Conservation (phyloP, 1,140 invertebrate genomes). For the Caenorhabditis brenneri region DNA sequence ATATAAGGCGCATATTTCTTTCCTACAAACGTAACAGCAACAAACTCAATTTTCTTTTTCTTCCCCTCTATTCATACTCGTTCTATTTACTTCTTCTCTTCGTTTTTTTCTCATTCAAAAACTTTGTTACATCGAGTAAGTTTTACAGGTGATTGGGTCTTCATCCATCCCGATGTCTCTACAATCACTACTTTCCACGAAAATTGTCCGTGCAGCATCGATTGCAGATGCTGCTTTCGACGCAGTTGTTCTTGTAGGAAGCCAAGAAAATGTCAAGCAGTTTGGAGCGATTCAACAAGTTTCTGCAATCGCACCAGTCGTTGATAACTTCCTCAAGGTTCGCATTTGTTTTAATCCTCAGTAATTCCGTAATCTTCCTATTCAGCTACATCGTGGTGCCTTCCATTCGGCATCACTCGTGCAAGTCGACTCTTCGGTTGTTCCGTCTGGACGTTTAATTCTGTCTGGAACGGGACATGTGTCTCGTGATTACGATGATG, state of each 20-base stretch:
- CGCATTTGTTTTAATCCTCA: neutral
- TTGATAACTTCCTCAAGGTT: conserved; percentile 18
- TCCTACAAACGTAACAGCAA: neutral
- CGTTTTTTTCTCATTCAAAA: neutral
- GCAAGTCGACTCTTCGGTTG: conserved; percentile 44
- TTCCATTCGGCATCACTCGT: conserved; percentile 25
- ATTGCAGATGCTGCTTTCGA: conserved; percentile 16
- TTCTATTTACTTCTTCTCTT: neutral
- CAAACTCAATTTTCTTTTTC: neutral
- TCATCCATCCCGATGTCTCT: neutral
- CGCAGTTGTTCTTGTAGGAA: conserved; percentile 20
- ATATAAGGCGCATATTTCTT: too few species aligned
- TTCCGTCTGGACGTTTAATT: conserved; percentile 75
- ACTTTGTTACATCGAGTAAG: neutral
- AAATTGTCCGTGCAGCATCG: conserved; percentile 12
- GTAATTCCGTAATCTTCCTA: conserved; percentile 8
- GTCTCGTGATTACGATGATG: conserved; percentile 83
- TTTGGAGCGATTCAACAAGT: conserved; percentile 39
- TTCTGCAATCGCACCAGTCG: conserved; percentile 12
- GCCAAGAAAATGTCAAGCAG: conserved; percentile 6
- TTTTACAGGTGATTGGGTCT: neutral
- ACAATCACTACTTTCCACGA: neutral
- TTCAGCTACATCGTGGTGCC: conserved; percentile 44
- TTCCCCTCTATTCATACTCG: neutral
- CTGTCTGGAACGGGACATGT: conserved; percentile 81